Base-by-base conservation (phyloP, 2,888 invertebrate genomes). In the Gastrophysa polygoni region DNA sequence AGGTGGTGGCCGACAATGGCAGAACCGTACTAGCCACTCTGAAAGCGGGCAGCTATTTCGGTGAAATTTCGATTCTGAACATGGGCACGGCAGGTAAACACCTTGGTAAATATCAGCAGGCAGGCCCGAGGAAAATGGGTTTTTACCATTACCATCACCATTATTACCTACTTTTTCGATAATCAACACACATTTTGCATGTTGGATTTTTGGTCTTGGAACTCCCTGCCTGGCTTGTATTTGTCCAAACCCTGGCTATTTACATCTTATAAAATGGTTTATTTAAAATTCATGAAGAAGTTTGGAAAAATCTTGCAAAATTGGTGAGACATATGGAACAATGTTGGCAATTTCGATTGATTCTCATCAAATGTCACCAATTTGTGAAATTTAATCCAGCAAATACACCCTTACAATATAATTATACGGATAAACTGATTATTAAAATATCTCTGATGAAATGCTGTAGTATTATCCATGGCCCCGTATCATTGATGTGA, bases 11-110 rank as follows among this genome's bases (percentile, higher is more conserved):
- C 67, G 95, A 96, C 85, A 95, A 96, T 83, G 95, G 95, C 73
- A 91, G 95, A 84, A 95, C 96, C 57, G 96, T 98, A 72, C 87
- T 98, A 83, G 98, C 98, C 78, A 97, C 96, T 71, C 89, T 98
- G 80, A 95, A 96, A 85, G 97, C 98, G 77, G 98, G 98, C 83
- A 96, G 96, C 83, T 98, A 98, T 89, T 98, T 98, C 86, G 98
- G 98, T 80, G 98, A 98, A 88, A 98, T 98, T 87, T 96, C 95
- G 87, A 97, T 98, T 85, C 91, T 98, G 84, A 96, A 96, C 89
- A 96, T 96, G 96, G 98, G 98, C 86, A 96, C 96, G 83, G 97
- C 97, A 90, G 95, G 95, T 95, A 93, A 93, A 92, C 91, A 91
- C 87, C 91, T 92, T 90, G 92, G 92, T 92, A 92, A 92, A 92